Base-by-base conservation (phyloP, 2,797 vertebrate genomes). In the Clarias laeviceps region DNA sequence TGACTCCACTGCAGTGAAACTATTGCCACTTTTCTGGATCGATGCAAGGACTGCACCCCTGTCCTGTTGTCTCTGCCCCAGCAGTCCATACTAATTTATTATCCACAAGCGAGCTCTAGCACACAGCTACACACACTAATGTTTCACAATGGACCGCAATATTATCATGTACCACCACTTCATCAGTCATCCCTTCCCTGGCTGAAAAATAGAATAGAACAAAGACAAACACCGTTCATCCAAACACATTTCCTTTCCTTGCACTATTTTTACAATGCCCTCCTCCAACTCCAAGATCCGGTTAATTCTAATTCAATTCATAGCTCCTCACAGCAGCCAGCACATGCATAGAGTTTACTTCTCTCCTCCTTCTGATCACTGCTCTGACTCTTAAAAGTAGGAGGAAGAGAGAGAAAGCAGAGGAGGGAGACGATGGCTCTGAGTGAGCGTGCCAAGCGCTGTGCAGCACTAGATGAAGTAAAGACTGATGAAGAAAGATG, bases 1-100 rank as follows among this genome's bases (percentile, higher is more conserved):
- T 17, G 45, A 83, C 73, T 87, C 80, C 87, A 89, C 89, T 91
- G 89, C 90, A 89, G 89, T 91, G 87, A 88, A 90, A 88, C 80
- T 79, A 77, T 37, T 89, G 77, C 84, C 76, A 59, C 72, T 81
- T 54, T 15, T 64, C 18, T 79, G 34, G 79, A 90, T 90, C 89
- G 83, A 90, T 91, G 82, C 82, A 84, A 84, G 82, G 84, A 84
- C 78, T 80, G 85, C 45, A 50, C 70, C 37, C 34, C 59, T 27
- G 8, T 64, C 12, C 29, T 77, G 27, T 29, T 77, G 40, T 27
- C 29, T 78, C 62, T 59, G 54, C 40, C 62, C 62, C 12, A 1
- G 32, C 29, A 81, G 29, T n/a, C 50, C 61, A 32, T 1, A 82
- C 79, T 86, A 85, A 88, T 83, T 85, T 81, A 88, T 72, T 50